Evolutionary conservation across 2,888 invertebrate genomes (phyloP), one percentile per base, ranked within the genome.

Genomic region (Idaea straminata): DNA sequence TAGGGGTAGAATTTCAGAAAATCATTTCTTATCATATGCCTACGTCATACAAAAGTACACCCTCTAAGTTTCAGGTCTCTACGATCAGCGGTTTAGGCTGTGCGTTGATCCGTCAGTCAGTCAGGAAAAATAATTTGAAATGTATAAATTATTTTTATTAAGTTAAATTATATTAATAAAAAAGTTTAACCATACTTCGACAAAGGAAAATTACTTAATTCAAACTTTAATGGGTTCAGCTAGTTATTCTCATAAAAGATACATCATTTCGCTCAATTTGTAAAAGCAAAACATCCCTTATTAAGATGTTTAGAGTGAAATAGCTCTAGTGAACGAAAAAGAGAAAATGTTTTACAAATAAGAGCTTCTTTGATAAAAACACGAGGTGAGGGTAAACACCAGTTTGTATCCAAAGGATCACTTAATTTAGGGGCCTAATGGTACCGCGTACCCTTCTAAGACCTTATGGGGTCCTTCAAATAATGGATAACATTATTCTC

Each of bases 141-240:
- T n/a, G n/a, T n/a, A n/a, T n/a, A n/a, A n/a, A n/a, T n/a, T n/a
- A n/a, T n/a, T n/a, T n/a, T n/a, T n/a, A n/a, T n/a, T 69, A 72
- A 69, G 62, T 73, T 72, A 74, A 76, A 76, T 79, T 77, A 75
- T 72, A 75, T 65, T 65, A 66, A 65, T 65, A 64, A 57, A 63
- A 47, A 38, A 38, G 60, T 61, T 64, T 62, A 66, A 58, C 64
- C 13, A 13, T 10, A 47, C 4, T 47, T 47, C 10, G 13, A 47
- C 47, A 47, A 47, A 36, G 36, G 36, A 36, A 36, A 36, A 36
- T 7, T 36, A 13, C 13, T 7, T 47, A 13, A 47, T 47, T 13
- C 36, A 36, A 36, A 61, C 64, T 60, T 62, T 60, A 61, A 6
- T 13, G 34, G 13, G 6, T 25, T 25, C 25, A 34, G 5, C 34